A percentile compares a stretch with the other conserved stretches of the same genome.
phyloP scores from a whole-genome alignment of 2,888 invertebrate genomes.

The Polyommatus icarus region DNA sequence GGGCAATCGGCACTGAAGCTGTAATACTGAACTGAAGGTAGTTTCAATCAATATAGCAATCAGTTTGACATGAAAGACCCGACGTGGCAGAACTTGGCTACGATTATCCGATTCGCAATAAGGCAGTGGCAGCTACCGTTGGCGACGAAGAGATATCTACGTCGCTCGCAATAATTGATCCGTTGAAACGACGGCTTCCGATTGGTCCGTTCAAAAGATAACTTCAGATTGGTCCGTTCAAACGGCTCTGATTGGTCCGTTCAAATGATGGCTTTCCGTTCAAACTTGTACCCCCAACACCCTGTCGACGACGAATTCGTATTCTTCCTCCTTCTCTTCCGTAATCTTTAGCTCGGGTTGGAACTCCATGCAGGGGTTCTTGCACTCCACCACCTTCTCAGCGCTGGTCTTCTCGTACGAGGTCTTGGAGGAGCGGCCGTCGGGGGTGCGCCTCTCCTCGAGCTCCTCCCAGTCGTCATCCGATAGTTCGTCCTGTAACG shows the following conservation, averaged over 20 bases:
- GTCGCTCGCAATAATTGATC: neutral
- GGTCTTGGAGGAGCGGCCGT: constrained; percentile 72
- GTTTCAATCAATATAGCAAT: neutral
- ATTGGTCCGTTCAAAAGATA: neutral
- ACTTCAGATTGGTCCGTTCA: neutral
- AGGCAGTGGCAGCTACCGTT: neutral
- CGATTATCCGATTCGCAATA: neutral
- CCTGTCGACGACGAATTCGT: constrained; percentile 91
- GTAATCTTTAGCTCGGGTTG: constrained; percentile 63
- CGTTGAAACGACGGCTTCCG: neutral
- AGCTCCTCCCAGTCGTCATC: constrained; percentile 76
- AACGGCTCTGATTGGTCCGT: neutral
- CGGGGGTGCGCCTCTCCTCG: constrained; percentile 69
- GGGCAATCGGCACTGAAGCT: neutral
- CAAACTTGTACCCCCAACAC: constrained; percentile 92
- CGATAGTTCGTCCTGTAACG: constrained; percentile 82
- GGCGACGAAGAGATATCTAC: neutral
- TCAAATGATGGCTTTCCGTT: constrained; percentile 44
- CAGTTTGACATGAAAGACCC: neutral
- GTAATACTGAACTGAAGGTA: neutral
- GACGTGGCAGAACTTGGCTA: neutral
- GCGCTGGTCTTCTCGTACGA: constrained; percentile 62
- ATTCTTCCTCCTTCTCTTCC: constrained; percentile 69
- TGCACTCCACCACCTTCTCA: constrained; percentile 61
- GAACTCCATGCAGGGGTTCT: constrained; percentile 51